Percentiles rank a stretch among this genome's conserved stretches.
Evolutionary conservation across 1,140 invertebrate genomes (phyloP).

Genomic region (Aphelenchoides besseyi): DNA sequence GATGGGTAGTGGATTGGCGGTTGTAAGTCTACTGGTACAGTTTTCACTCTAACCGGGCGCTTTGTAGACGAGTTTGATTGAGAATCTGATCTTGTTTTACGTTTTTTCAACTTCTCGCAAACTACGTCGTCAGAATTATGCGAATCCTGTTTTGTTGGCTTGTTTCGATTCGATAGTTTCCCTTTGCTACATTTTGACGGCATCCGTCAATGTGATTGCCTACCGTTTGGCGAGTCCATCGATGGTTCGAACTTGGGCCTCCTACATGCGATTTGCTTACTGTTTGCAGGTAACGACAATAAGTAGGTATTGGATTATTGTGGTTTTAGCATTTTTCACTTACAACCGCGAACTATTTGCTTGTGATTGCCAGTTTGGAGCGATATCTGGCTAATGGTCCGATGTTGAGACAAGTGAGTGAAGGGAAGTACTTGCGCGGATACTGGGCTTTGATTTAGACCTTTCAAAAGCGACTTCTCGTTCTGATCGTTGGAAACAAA

Average conservation of each 20-base stretch:
- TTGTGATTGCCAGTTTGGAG: slow-evolving; percentile 49
- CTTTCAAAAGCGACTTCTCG: slow-evolving; percentile 43
- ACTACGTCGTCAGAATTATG: slow-evolving; percentile 54
- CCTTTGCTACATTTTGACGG: slow-evolving; percentile 44
- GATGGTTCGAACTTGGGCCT: slow-evolving; percentile 38
- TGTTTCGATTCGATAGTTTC: slow-evolving; percentile 49
- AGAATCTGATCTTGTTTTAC: slow-evolving; percentile 53
- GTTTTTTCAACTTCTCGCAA: slow-evolving; percentile 56
- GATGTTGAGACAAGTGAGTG: slow-evolving; percentile 32
- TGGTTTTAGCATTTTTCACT: slow-evolving; percentile 46
- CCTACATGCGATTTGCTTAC: slow-evolving; percentile 48
- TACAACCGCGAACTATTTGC: slow-evolving; percentile 52
- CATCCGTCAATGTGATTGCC: slow-evolving; percentile 44
- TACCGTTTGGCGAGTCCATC: slow-evolving; percentile 22
- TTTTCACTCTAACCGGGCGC: not conserved
- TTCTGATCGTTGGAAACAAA: slow-evolving; percentile 43
- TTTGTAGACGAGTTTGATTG: slow-evolving; percentile 32
- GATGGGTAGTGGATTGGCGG: slow-evolving; percentile 8
- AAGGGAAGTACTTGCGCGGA: too few relatives aligned
- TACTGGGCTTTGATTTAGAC: slow-evolving; percentile 16
- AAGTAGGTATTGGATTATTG: slow-evolving; percentile 12
- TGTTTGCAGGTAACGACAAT: slow-evolving; percentile 46
- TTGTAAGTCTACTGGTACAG: not conserved
- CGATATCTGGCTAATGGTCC: slow-evolving; percentile 53
- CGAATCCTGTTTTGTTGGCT: slow-evolving; percentile 51